Percentiles rank a stretch among this genome's conserved stretches.
Conservation (phyloP, 2,113 vertebrate species). For the Conger conger region DNA sequence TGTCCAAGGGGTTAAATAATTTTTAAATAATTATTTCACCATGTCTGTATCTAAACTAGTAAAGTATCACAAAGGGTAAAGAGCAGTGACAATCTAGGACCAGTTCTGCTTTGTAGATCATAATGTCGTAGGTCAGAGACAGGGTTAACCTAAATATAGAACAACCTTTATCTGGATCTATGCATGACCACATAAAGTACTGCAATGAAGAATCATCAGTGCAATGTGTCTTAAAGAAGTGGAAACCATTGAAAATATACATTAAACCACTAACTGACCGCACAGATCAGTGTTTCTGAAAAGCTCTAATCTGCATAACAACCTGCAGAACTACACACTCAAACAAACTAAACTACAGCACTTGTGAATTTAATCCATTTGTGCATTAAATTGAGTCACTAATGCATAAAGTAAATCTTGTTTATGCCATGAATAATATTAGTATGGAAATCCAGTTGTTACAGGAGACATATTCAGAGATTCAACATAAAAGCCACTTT, state of each 20-base stretch:
- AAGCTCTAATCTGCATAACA: not conserved
- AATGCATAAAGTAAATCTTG: constrained; percentile 47
- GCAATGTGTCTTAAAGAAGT: not conserved
- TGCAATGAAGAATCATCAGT: not conserved
- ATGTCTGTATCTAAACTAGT: too few relatives aligned
- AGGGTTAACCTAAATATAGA: not conserved
- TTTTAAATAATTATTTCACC: not conserved
- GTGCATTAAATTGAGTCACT: constrained; percentile 53
- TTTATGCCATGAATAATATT: constrained; percentile 46
- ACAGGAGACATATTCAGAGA: constrained; percentile 29
- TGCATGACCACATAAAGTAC: not conserved
- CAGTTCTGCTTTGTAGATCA: too few relatives aligned
- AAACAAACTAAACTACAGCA: constrained; percentile 41
- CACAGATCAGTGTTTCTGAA: constrained; percentile 10
- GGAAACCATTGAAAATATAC: not conserved
- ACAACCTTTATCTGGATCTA: not conserved
- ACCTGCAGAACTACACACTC: constrained; percentile 23
- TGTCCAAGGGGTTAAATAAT: not conserved
- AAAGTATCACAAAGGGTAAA: too few relatives aligned
- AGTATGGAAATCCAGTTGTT: constrained; percentile 40
- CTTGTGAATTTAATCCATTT: constrained; percentile 46
- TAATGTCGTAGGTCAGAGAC: not conserved
- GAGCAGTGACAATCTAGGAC: too few relatives aligned
- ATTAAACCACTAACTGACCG: not conserved
- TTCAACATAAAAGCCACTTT: constrained; percentile 26